Base-by-base conservation (phyloP, 2,888 invertebrate species). In the Scrobipalpa costella region DNA sequence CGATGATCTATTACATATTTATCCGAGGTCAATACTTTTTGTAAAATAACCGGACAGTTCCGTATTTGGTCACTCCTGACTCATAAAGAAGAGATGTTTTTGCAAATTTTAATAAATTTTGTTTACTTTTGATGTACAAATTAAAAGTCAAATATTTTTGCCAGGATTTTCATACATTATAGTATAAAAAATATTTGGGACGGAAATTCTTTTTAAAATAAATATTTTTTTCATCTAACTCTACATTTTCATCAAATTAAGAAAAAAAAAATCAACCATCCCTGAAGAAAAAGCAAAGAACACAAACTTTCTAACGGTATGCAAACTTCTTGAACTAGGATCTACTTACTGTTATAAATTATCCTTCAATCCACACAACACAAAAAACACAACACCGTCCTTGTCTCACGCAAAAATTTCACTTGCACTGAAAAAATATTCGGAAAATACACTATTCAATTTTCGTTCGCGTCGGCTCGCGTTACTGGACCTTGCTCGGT, bases 41-140 rank as follows among this genome's bases (percentile, higher is more conserved):
- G 44, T 19, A 44, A n/a, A 44, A 38, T 40, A 44, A 15, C 27
- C 44, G n/a, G 27, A 8, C 7, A 59, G 59, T 59, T 59, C 59
- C 59, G 59, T 59, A 59, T 59, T 44, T 44, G 15, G 19, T 59
- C 44, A 44, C n/a, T 19, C 34, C 55, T 59, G 59, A 59, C 59
- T 59, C 59, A 59, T 57, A 38, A 38, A 8, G 15, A 11, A 44
- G 44, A 44, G 17, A 21, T 40, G 15, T 17, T 36, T 34, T 57
- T 55, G 33, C 33, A 57, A 58, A 58, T 21, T 11, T 33, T 15
- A n/a, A 7, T 15, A 27, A 27, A 33, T 11, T 33, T 55, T n/a
- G 50, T 8, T 49, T 6, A 34, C 3, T 34, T 34, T 34, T 7
- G 34, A n/a, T n/a, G n/a, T n/a, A n/a, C n/a, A n/a, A n/a, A n/a